Evolutionary conservation across 2,797 vertebrate genomes (phyloP).

Genomic region (Sebastiscus tertius): DNA sequence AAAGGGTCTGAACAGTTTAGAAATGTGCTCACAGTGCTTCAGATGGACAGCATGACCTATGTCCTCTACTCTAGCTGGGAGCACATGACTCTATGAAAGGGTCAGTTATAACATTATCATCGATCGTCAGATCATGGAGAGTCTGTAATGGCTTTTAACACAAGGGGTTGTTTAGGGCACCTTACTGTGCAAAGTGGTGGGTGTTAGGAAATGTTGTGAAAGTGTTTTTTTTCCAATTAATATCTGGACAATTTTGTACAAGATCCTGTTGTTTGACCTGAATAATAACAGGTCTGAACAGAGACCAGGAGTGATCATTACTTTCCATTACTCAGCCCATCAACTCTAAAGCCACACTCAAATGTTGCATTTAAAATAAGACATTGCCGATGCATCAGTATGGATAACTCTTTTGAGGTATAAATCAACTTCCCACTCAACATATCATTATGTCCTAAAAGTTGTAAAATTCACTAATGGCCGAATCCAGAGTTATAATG

Average conservation of each 20-base stretch:
- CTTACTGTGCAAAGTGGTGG: not conserved
- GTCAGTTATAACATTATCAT: not conserved
- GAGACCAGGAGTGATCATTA: not conserved
- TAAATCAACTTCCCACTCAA: too few species aligned
- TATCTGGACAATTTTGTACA: not conserved
- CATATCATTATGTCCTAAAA: too few species aligned
- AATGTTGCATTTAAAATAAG: not conserved
- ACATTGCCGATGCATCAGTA: not conserved
- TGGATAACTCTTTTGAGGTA: too few species aligned
- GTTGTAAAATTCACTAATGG: too few species aligned
- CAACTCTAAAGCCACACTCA: not conserved
- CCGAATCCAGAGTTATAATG: not conserved
- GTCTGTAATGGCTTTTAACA: slow-evolving; percentile 15
- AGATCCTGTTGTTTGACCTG: not conserved
- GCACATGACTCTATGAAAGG: not conserved
- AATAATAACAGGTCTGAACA: not conserved
- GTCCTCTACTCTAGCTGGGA: not conserved
- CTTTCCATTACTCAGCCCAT: not conserved
- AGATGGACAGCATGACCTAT: not conserved
- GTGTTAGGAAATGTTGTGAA: not conserved
- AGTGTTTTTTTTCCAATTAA: not conserved
- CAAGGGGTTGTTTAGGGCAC: not conserved
- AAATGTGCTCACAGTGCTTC: not conserved
- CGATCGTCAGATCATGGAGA: not conserved
- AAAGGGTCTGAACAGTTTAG: not conserved